A percentile compares a stretch with the other conserved stretches of the same genome.
These are phyloP conservation scores for Druceiella hillmani DNA, from an alignment of 2,888 invertebrate species.

Conservation along the genomic window DNA sequence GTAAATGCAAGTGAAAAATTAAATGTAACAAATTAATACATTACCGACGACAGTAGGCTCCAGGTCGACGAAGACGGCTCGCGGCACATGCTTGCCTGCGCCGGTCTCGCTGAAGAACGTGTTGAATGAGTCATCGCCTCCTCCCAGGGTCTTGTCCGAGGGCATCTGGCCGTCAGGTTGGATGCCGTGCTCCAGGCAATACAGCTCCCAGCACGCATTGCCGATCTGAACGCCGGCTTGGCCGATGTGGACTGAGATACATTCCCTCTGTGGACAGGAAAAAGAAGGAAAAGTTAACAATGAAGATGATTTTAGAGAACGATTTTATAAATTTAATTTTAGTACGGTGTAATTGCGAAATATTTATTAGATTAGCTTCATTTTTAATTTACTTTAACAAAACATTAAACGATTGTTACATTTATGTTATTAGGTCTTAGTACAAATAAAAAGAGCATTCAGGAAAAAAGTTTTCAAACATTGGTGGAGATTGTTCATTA, in stretches of 20 bases:
- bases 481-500: too few species aligned
- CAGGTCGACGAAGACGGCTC: slow-evolving; percentile 85
- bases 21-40: slow-evolving; percentile 24
- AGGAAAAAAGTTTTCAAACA: too few species aligned
- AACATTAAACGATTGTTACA: too few species aligned
- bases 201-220: slow-evolving; percentile 83
- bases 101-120: slow-evolving; percentile 75
- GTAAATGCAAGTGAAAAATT: too few species aligned
- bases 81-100: slow-evolving; percentile 79
- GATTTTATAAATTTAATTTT: too few species aligned
- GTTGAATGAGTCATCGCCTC: slow-evolving; percentile 72
- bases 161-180: slow-evolving; percentile 86
- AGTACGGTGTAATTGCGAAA: too few species aligned
- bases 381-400: too few species aligned
- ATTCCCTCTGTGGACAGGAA: slow-evolving; percentile 87
- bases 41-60: slow-evolving; percentile 90
- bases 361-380: too few species aligned
- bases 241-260: slow-evolving; percentile 81
- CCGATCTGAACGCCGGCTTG: slow-evolving; percentile 86
- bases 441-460: too few species aligned
- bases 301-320: too few species aligned
- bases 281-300: too few species aligned
- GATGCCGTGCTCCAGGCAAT: slow-evolving; percentile 79
- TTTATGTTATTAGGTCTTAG: too few species aligned
- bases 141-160: slow-evolving; percentile 68